A percentile compares a stretch with the other conserved stretches of the same genome.
Evolutionary conservation across 2,888 invertebrate genomes (phyloP).

Genomic region (Epiblema foenella): DNA sequence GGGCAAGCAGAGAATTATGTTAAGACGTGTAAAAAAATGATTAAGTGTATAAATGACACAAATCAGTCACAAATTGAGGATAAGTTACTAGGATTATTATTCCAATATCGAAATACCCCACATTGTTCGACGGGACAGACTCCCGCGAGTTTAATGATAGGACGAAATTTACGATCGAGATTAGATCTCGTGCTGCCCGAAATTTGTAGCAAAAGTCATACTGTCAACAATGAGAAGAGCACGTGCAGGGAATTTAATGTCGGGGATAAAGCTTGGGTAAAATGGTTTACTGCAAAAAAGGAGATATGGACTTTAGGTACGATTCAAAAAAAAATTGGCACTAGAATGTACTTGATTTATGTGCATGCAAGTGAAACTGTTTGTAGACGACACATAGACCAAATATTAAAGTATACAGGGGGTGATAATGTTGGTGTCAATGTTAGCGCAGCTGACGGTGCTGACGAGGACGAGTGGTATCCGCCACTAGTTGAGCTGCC

Average conservation of each 20-base stretch:
- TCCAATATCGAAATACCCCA: too few species aligned
- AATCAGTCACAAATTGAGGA: too few species aligned
- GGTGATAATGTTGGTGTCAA: neutral
- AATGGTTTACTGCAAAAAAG: constrained; percentile 29
- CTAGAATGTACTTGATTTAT: constrained; percentile 23
- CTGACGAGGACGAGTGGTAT: neutral
- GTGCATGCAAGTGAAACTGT: neutral
- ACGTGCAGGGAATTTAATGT: constrained; percentile 11
- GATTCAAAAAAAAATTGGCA: constrained; percentile 17
- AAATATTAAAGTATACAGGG: constrained; percentile 20
- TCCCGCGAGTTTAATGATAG: too few species aligned
- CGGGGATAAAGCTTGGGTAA: constrained; percentile 8
- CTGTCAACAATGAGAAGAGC: neutral
- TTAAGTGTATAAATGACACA: too few species aligned
- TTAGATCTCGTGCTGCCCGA: too few species aligned
- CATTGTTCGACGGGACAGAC: too few species aligned
- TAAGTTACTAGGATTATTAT: too few species aligned
- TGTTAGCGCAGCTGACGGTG: constrained; percentile 8
- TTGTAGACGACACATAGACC: constrained; percentile 21
- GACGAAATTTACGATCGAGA: too few species aligned
- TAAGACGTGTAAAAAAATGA: too few species aligned
- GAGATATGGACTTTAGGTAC: constrained; percentile 26
- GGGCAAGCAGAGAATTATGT: too few species aligned
- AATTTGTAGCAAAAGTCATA: too few species aligned
- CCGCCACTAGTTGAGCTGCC: neutral